Percentiles rank a stretch among this genome's conserved stretches.
Evolutionary conservation across 2,113 vertebrate species (phyloP).

Genomic region (Rhea americana): DNA sequence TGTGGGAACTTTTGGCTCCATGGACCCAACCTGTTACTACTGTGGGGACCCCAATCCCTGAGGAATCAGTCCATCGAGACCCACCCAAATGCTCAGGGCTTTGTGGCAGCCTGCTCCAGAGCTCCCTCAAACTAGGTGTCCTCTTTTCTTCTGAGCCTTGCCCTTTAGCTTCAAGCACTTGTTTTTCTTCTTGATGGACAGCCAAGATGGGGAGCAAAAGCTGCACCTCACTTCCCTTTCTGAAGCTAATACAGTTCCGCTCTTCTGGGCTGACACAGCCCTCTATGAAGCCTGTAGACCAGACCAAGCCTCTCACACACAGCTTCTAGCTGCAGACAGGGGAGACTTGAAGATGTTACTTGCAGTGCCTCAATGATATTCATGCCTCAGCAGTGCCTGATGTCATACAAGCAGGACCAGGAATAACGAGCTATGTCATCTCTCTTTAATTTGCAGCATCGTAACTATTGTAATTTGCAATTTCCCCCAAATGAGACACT

Average conservation of each 20-base stretch:
- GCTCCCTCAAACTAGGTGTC: neutral
- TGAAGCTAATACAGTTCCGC: neutral
- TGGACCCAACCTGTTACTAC: neutral
- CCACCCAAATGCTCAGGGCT: neutral
- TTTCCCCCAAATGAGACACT: constrained; percentile 35
- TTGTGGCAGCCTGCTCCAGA: neutral
- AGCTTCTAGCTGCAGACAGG: neutral
- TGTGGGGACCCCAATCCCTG: neutral
- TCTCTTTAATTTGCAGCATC: neutral
- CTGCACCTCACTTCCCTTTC: neutral
- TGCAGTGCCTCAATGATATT: neutral
- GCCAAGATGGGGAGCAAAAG: neutral
- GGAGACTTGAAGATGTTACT: neutral
- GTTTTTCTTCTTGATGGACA: neutral
- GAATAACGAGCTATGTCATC: neutral
- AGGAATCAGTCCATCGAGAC: neutral
- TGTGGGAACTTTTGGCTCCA: neutral
- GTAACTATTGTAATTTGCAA: neutral
- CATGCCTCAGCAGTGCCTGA: neutral
- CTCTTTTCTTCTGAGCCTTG: neutral
- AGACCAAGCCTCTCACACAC: neutral
- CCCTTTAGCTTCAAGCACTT: neutral
- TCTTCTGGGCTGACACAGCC: neutral
- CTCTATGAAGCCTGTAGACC: neutral
- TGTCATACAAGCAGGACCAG: neutral